These are phyloP conservation scores for Erpetoichthys calabaricus DNA, from an alignment of 2,797 vertebrate species.

Conservation along the genomic window DNA sequence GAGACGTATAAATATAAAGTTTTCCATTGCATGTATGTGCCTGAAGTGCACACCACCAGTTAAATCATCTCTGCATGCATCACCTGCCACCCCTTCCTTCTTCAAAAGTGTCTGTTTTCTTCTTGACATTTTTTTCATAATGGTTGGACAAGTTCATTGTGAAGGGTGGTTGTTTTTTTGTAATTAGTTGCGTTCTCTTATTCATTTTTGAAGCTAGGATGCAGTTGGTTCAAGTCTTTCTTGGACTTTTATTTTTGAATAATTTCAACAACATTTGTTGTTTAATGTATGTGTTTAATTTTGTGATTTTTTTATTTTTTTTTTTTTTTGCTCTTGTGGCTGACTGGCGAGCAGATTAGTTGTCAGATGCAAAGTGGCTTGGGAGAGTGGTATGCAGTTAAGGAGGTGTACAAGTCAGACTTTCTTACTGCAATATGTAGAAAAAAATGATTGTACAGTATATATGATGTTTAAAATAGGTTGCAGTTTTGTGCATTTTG, in stretches of 20 bases:
- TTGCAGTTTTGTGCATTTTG: slow-evolving; percentile 1
- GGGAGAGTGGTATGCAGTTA: background rate
- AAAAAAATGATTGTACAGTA: background rate
- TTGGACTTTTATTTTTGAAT: slow-evolving; percentile 4
- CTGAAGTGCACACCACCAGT: background rate
- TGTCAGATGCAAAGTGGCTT: background rate
- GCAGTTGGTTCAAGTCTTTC: slow-evolving; percentile 1
- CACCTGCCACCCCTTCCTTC: background rate
- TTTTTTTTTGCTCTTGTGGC: background rate
- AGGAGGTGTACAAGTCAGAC: background rate
- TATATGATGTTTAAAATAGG: slow-evolving; percentile 2
- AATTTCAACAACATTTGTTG: slow-evolving; percentile 2
- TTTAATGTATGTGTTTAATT: background rate
- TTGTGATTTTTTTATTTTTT: background rate
- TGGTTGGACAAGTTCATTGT: too few relatives aligned
- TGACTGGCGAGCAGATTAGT: background rate
- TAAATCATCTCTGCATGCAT: background rate
- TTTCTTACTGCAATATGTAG: background rate
- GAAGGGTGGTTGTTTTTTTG: background rate
- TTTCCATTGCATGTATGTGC: background rate
- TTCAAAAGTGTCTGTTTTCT: too few relatives aligned
- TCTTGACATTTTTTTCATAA: too few relatives aligned
- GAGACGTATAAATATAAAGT: background rate
- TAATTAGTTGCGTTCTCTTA: background rate
- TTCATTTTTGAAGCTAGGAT: background rate